These are phyloP conservation scores for Siderastrea siderea DNA, from an alignment of 92 coral and sea anemone genomes.

Conservation along the genomic window DNA sequence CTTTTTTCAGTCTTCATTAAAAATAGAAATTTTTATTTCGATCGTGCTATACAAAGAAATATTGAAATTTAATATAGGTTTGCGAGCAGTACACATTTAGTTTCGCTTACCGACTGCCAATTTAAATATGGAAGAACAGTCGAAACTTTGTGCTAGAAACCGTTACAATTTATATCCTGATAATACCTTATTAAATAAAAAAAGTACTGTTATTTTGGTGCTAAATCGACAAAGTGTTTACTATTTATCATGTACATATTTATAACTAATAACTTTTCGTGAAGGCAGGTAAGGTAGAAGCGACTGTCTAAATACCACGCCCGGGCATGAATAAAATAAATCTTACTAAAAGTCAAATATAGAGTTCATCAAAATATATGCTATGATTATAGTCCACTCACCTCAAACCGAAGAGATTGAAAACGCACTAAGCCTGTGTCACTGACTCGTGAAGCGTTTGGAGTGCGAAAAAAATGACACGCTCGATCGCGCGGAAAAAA, in stretches of 20 bases:
- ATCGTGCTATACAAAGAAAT: neutral
- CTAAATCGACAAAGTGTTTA: neutral
- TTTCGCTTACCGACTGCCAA: neutral
- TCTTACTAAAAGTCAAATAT: constrained; percentile 13
- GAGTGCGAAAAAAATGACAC: neutral
- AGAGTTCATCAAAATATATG: neutral
- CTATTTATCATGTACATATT: constrained; percentile 15
- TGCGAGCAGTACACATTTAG: neutral
- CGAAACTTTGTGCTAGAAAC: neutral
- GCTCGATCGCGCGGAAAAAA: neutral
- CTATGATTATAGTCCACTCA: neutral
- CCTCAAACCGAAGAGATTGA: constrained; percentile 8
- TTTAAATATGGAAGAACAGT: neutral
- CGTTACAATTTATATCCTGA: constrained; percentile 8
- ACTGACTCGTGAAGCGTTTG: constrained; percentile 7
- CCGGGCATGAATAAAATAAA: constrained; percentile 41
- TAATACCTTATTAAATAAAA: neutral
- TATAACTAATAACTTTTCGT: neutral
- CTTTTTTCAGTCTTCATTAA: neutral
- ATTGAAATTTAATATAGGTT: neutral
- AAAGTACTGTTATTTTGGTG: neutral
- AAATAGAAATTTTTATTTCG: neutral
- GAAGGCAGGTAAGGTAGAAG: constrained; percentile 6
- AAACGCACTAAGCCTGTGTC: neutral
- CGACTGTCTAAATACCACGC: constrained; percentile 27